phyloP scores from a whole-genome alignment of 1,140 invertebrate species.

The Thalassaphorura encarpata region DNA sequence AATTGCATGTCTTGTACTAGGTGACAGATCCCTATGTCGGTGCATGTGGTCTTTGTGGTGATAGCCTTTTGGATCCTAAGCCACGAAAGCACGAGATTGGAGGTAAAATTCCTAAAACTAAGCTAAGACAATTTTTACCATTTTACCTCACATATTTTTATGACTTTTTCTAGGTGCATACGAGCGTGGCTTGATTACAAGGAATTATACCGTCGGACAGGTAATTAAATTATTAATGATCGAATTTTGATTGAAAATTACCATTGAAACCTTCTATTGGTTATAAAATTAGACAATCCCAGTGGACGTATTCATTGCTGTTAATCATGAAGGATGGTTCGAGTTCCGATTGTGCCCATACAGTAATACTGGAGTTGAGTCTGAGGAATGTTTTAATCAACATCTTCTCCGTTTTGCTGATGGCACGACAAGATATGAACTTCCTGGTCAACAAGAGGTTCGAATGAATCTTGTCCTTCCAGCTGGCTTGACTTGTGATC shows the following conservation, averaged over 20 bases:
- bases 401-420: conserved; percentile 27
- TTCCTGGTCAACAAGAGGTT: neutral
- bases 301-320: conserved; percentile 39
- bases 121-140: no score
- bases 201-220: conserved; percentile 37
- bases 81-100: conserved; percentile 47
- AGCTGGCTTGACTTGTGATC: conserved; percentile 22
- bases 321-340: conserved; percentile 42
- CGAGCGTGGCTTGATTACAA: conserved; percentile 42
- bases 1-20: neutral
- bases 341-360: conserved; percentile 39
- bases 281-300: conserved; percentile 26
- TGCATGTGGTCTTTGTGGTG: conserved; percentile 41
- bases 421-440: conserved; percentile 40
- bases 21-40: conserved; percentile 3
- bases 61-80: conserved; percentile 32
- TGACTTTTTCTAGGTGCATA: no score
- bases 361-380: conserved; percentile 31
- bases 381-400: conserved; percentile 37
- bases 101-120: no score
- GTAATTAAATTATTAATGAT: conserved; percentile 4
- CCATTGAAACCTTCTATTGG: neutral
- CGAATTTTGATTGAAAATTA: neutral
- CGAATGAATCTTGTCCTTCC: conserved; percentile 21
- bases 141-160: no score